Percentiles rank a stretch among this genome's conserved stretches.
Evolutionary conservation across 2,113 vertebrate species (phyloP).

Genomic region (Coryphaenoides rupestris): DNA sequence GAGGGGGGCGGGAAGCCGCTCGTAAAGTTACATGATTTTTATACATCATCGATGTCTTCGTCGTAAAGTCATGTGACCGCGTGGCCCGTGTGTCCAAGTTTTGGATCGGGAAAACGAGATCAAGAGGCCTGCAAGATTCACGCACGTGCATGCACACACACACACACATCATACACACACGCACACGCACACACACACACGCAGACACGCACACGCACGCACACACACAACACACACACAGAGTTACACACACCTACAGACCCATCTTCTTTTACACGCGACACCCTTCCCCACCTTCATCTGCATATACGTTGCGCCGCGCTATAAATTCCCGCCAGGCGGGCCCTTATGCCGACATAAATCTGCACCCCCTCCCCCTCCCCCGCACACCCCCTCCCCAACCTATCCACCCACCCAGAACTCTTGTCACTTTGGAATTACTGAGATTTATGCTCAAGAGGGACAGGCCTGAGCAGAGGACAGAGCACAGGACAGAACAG

Average conservation of each 20-base stretch:
- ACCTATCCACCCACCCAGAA: no score
- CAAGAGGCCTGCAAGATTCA: no score
- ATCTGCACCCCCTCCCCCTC: conserved; percentile 61
- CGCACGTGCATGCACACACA: not conserved
- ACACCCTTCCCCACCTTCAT: conserved; percentile 65
- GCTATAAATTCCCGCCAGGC: conserved; percentile 71
- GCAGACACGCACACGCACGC: conserved; percentile 11
- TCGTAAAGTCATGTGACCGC: no score
- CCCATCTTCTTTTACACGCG: conserved; percentile 54
- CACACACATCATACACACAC: not conserved
- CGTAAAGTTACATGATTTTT: no score
- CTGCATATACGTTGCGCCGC: conserved; percentile 74
- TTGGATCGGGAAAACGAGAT: no score
- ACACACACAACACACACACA: not conserved
- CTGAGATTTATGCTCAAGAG: conserved; percentile 88
- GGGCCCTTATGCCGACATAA: conserved; percentile 75
- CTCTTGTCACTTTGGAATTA: conserved; percentile 83
- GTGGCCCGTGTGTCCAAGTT: no score
- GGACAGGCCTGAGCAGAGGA: conserved; percentile 62
- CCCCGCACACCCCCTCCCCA: not conserved
- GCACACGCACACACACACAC: conserved; percentile 21
- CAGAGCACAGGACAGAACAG: conserved; percentile 33
- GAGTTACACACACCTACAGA: conserved; percentile 26
- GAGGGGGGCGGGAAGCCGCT: no score
- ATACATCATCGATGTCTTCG: no score